These are phyloP conservation scores for Stercorarius parasiticus DNA, from an alignment of 2,113 vertebrate genomes.

Conservation along the genomic window DNA sequence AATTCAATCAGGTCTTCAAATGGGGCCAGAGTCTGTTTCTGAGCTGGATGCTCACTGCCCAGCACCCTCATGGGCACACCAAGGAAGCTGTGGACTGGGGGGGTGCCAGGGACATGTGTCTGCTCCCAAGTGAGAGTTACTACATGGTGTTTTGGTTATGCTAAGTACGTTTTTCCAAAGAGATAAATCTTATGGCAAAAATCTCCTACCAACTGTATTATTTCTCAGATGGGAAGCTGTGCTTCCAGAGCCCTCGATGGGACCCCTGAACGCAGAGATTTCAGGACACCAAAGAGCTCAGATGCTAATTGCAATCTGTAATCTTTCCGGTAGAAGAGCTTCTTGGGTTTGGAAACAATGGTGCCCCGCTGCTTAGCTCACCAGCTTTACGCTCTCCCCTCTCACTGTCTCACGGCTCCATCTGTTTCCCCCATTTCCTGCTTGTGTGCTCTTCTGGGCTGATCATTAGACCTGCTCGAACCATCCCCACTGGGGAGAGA, in stretches of 20 bases:
- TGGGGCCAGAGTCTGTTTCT: not conserved
- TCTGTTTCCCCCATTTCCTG: conserved; percentile 63
- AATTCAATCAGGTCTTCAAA: not conserved
- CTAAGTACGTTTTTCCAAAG: not conserved
- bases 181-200: not conserved
- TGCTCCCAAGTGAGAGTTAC: not conserved
- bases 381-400: not conserved
- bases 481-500: not conserved
- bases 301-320: not conserved
- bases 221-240: not conserved
- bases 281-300: not conserved
- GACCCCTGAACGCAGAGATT: not conserved
- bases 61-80: accelerated
- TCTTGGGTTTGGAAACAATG: conserved; percentile 2
- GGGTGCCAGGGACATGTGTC: accelerated
- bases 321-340: not conserved
- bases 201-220: not conserved
- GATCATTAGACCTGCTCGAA: not conserved
- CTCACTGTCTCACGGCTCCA: not conserved
- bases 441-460: not conserved
- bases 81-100: not conserved
- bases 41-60: not conserved
- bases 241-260: not conserved
- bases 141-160: not conserved
- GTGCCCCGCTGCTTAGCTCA: not conserved